phyloP scores from a whole-genome alignment of 2,113 vertebrate genomes.

The Lates calcarifer region DNA sequence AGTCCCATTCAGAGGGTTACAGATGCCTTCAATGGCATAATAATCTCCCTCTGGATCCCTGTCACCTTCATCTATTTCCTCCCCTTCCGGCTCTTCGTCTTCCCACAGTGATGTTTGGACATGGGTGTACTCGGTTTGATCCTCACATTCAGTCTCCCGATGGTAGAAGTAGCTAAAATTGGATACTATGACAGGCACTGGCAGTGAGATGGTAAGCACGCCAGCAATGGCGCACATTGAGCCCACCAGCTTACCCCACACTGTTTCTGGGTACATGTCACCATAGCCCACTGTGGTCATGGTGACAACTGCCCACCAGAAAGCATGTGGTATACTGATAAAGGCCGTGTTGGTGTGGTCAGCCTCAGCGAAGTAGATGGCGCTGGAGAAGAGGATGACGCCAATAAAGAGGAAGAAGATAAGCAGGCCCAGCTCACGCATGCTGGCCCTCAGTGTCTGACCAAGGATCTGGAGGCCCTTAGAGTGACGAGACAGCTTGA shows the following conservation, averaged over 20 bases:
- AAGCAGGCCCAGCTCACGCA: slow-evolving; percentile 91
- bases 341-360: slow-evolving; percentile 87
- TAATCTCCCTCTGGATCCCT: slow-evolving; percentile 66
- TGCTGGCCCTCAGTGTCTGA: slow-evolving; percentile 90
- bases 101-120: slow-evolving; percentile 78
- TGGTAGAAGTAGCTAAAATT: slow-evolving; percentile 87
- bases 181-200: slow-evolving; percentile 85
- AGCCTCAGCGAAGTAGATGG: slow-evolving; percentile 92
- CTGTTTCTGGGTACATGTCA: slow-evolving; percentile 90
- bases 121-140: slow-evolving; percentile 82
- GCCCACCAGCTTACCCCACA: slow-evolving; percentile 91
- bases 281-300: slow-evolving; percentile 95
- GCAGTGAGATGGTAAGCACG: slow-evolving; percentile 91
- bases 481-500: slow-evolving; percentile 90
- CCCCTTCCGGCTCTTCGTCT: slow-evolving; percentile 68
- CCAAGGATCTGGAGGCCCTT: slow-evolving; percentile 92
- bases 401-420: slow-evolving; percentile 91
- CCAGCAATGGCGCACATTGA: slow-evolving; percentile 93
- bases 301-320: slow-evolving; percentile 94
- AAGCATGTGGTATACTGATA: slow-evolving; percentile 91
- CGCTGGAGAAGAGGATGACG: slow-evolving; percentile 89
- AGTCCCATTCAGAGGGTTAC: slow-evolving; percentile 76
- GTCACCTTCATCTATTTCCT: slow-evolving; percentile 61
- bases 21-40: slow-evolving; percentile 74
- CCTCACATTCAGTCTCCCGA: slow-evolving; percentile 84